Evolutionary conservation across 1,140 invertebrate genomes (phyloP), one percentile per base, ranked within the genome.

Genomic region (Meteorus sp.): DNA sequence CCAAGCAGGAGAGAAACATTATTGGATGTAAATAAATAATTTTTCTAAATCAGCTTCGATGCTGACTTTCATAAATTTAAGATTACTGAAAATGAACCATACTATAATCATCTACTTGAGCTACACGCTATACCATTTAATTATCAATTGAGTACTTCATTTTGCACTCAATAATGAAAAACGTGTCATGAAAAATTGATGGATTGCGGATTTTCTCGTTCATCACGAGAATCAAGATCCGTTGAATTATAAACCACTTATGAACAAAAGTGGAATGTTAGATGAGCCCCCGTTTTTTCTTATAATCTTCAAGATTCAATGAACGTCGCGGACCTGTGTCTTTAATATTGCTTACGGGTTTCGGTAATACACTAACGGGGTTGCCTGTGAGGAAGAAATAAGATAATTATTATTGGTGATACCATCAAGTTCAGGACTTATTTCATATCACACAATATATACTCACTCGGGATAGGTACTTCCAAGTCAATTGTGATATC

Each of bases 251-350:
- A 13, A 51, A 11, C 4, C 15, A 29, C 44, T 43, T 8, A 25
- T 11, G 27, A 25, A 13, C 9, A 33, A 7, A 39, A n/a, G 17
- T 33, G 15, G 7, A 13, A 19, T 44, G 70, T 85, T 87, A 95
- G 78, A 97, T 97, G 45, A 97, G 86, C 51, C 95, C 94, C 62
- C 94, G 86, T 73, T 94, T 92, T 80, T 97, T 97, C 82, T 98
- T 98, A 77, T 97, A 98, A 73, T 97, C 95, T 78, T 97, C 94
- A 48, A 98, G 80, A 75, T 98, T 97, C n/a, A 98, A 78, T 0
- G 94, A 95, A 60, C 94, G 78, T 61, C 88, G 87, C 3, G 94
- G 94, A 2, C 90, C 91, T 0, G 88, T 85, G 65, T 93, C 91
- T 72, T 89, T 89, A 35, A 88, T 85, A 68, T 85, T 85, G 7